Percentiles rank a stretch among this genome's conserved stretches.
These are phyloP conservation scores for Eulacestoma nigropectus DNA, from an alignment of 2,113 vertebrate species.

Conservation along the genomic window DNA sequence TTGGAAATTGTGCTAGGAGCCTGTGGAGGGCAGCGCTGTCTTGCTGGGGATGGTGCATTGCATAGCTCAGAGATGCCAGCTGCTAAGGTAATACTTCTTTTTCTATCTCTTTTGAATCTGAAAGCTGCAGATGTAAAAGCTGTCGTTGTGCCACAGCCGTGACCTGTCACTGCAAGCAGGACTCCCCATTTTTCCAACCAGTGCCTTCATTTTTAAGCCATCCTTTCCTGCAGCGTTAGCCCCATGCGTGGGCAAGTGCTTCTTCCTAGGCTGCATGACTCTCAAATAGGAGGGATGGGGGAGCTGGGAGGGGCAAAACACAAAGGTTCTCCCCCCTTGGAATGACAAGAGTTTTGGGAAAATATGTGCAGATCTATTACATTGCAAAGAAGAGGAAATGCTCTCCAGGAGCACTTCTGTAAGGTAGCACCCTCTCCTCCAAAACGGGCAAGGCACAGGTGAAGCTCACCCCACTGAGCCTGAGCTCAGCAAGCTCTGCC, in stretches of 20 bases:
- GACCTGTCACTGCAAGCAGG: background rate
- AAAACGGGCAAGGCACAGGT: background rate
- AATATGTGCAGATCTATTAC: background rate
- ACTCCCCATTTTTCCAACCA: background rate
- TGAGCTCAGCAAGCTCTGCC: background rate
- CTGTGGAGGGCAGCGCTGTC: constrained; percentile 11
- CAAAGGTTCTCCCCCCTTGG: background rate
- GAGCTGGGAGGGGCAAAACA: background rate
- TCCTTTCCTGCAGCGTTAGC: background rate
- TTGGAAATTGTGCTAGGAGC: background rate
- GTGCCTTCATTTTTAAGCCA: background rate
- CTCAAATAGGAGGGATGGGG: background rate
- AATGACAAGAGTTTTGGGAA: background rate
- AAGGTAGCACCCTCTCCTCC: background rate
- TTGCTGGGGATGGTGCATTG: background rate
- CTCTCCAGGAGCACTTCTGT: background rate
- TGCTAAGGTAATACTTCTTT: constrained; percentile 41
- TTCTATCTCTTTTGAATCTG: background rate
- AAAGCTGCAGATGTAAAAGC: constrained; percentile 3
- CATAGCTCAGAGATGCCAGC: background rate
- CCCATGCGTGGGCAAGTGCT: rapidly evolving
- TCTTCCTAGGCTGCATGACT: background rate
- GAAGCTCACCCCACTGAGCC: background rate
- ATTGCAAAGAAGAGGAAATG: background rate
- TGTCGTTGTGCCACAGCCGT: background rate